phyloP scores from a whole-genome alignment of 53 echinoderm and acorn worm species.

The Arbacia lixula region DNA sequence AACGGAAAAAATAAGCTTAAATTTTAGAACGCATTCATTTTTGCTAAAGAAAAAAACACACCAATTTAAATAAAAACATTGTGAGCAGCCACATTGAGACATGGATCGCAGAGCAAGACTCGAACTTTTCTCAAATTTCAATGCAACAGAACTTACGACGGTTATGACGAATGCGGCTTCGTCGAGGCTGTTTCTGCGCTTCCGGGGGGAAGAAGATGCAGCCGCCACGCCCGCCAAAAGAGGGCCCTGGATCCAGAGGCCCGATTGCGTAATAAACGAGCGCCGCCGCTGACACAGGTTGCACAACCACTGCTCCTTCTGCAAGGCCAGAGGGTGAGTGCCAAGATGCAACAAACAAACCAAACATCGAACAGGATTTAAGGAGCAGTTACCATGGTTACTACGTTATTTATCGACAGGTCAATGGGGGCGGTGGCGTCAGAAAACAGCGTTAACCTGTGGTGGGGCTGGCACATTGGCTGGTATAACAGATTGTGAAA shows the following conservation, averaged over 20 bases:
- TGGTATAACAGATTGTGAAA: background rate
- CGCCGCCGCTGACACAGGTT: conserved; percentile 91
- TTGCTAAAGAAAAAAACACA: conserved; percentile 4
- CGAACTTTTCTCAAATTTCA: conserved; percentile 60
- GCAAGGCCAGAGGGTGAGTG: conserved; percentile 23
- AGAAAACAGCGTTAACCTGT: background rate
- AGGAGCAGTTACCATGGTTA: conserved; percentile 9
- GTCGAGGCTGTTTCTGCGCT: conserved; percentile 91
- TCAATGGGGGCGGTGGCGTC: conserved; percentile 5
- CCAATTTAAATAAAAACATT: conserved; percentile 21
- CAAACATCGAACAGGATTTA: conserved; percentile 51
- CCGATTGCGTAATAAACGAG: conserved; percentile 84
- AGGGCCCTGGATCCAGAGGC: conserved; percentile 90
- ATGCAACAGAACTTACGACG: conserved; percentile 76
- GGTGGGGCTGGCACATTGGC: background rate
- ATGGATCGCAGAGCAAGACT: conserved; percentile 48
- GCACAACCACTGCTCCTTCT: conserved; percentile 92
- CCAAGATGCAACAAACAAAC: conserved; percentile 37
- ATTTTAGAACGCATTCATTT: too few species aligned
- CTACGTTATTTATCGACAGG: conserved; percentile 3
- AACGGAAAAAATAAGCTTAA: background rate
- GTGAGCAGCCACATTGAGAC: conserved; percentile 53
- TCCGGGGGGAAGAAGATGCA: conserved; percentile 45
- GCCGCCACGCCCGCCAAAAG: conserved; percentile 53
- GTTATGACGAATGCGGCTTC: conserved; percentile 83